Percentiles rank a stretch among this genome's conserved stretches.
Evolutionary conservation across 2,113 vertebrate genomes (phyloP).

Genomic region (Vicugna pacos): DNA sequence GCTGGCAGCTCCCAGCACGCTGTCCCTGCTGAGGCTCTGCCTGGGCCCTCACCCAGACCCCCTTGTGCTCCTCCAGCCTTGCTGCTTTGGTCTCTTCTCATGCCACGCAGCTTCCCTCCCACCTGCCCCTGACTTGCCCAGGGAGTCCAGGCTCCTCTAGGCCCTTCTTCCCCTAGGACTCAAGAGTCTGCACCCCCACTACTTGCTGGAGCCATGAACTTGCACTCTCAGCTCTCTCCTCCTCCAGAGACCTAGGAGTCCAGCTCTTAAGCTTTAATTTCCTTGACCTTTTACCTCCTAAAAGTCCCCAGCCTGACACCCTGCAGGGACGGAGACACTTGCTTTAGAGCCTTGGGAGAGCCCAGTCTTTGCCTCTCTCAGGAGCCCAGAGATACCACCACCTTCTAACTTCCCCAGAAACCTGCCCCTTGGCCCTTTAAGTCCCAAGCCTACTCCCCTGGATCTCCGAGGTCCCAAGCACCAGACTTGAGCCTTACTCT

Average conservation of each 20-base stretch:
- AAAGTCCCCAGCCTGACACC: neutral
- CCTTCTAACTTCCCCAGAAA: neutral
- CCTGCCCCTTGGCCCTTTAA: neutral
- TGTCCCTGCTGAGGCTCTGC: conserved; percentile 41
- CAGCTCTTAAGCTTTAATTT: neutral
- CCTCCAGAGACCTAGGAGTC: neutral
- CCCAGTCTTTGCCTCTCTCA: neutral
- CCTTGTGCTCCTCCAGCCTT: neutral
- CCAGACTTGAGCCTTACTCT: neutral
- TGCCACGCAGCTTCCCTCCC: neutral
- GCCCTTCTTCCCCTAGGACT: neutral
- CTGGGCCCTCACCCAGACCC: conserved; percentile 23
- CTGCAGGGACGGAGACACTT: neutral
- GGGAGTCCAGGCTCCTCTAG: neutral
- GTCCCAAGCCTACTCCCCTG: neutral
- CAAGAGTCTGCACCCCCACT: neutral
- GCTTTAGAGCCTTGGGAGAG: neutral
- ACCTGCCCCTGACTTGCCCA: neutral
- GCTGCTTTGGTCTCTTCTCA: neutral
- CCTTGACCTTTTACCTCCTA: neutral
- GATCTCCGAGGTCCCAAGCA: neutral
- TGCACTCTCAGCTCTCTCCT: neutral
- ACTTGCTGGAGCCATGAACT: neutral
- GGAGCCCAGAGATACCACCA: neutral
- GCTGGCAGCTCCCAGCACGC: conserved; percentile 72